A percentile compares a stretch with the other conserved stretches of the same genome.
These are phyloP conservation scores for Napeogenes sylphis DNA, from an alignment of 2,888 invertebrate genomes.

Conservation along the genomic window DNA sequence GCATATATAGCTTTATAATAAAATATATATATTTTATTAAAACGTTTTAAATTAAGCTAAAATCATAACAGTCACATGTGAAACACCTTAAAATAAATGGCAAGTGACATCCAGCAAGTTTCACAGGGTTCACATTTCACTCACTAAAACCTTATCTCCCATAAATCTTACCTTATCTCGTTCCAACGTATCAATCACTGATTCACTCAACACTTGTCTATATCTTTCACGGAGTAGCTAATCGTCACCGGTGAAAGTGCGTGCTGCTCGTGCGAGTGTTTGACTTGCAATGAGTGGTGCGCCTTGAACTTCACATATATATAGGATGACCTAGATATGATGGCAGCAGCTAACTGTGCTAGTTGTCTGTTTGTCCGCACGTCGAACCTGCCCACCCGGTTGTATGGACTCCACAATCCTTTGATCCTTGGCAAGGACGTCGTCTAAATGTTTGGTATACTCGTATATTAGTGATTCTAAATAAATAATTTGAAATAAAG, in stretches of 20 bases:
- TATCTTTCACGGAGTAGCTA: slow-evolving; percentile 50
- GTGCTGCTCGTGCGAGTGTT: slow-evolving; percentile 68
- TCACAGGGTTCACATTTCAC: slow-evolving; percentile 45
- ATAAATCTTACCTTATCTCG: slow-evolving; percentile 60
- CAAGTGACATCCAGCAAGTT: slow-evolving; percentile 28
- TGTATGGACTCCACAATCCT: slow-evolving; percentile 40
- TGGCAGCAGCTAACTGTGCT: slow-evolving; percentile 74
- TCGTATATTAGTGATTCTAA: too few relatives aligned
- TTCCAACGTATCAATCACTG: slow-evolving; percentile 57
- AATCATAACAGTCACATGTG: slow-evolving; percentile 18
- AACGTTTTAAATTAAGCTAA: background rate
- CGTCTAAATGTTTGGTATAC: background rate
- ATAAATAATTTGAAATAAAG: too few relatives aligned
- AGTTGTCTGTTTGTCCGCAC: slow-evolving; percentile 54
- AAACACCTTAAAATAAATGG: background rate
- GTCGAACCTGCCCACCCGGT: slow-evolving; percentile 66
- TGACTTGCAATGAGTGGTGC: slow-evolving; percentile 79
- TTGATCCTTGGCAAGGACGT: slow-evolving; percentile 53
- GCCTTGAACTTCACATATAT: slow-evolving; percentile 92
- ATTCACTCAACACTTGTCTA: slow-evolving; percentile 60
- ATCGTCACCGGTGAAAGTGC: slow-evolving; percentile 71
- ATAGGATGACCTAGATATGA: slow-evolving; percentile 88
- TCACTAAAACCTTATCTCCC: slow-evolving; percentile 31
- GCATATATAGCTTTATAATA: slow-evolving; percentile 11
- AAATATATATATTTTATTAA: background rate